A percentile compares a stretch with the other conserved stretches of the same genome.
These are phyloP conservation scores for Candidula unifasciata DNA, from an alignment of 2,888 invertebrate species.

Conservation along the genomic window DNA sequence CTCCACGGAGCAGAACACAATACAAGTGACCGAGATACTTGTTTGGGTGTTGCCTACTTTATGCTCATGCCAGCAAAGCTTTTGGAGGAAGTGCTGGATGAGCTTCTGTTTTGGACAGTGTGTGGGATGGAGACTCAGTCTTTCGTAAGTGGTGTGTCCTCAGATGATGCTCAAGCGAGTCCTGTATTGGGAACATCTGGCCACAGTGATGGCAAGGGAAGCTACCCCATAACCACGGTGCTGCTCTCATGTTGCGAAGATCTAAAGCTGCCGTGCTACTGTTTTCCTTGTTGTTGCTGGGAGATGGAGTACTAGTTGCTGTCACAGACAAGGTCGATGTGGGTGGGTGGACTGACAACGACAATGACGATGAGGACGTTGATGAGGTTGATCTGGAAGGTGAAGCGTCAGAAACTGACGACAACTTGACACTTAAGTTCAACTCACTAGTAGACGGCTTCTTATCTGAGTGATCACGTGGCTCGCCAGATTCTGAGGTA, in stretches of 20 bases:
- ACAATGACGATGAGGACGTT: constrained; percentile 45
- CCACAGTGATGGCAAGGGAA: constrained; percentile 85
- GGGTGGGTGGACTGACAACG: constrained; percentile 14
- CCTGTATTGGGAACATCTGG: constrained; percentile 97
- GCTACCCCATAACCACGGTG: constrained; percentile 77
- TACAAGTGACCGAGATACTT: too few species aligned
- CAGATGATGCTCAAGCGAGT: constrained; percentile 96
- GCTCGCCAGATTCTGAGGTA: constrained; percentile 19
- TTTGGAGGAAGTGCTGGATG: constrained; percentile 40
- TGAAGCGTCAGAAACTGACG: constrained; percentile 60
- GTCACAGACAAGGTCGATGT: constrained; percentile 20
- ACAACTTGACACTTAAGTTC: constrained; percentile 71
- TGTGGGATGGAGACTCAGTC: constrained; percentile 53
- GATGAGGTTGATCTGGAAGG: constrained; percentile 59
- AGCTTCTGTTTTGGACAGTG: constrained; percentile 56
- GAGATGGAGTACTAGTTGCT: constrained; percentile 39
- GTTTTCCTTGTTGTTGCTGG: constrained; percentile 48
- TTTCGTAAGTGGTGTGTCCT: constrained; percentile 84
- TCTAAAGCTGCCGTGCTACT: constrained; percentile 39
- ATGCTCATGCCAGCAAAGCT: constrained; percentile 25
- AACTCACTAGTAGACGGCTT: constrained; percentile 66
- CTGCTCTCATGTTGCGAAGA: constrained; percentile 41
- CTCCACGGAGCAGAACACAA: too few species aligned
- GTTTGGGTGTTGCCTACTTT: too few species aligned
- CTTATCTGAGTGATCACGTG: constrained; percentile 15